Evolutionary conservation across 2,888 invertebrate genomes (phyloP), one percentile per base, ranked within the genome.

Genomic region (Pilophorus perplexus): DNA sequence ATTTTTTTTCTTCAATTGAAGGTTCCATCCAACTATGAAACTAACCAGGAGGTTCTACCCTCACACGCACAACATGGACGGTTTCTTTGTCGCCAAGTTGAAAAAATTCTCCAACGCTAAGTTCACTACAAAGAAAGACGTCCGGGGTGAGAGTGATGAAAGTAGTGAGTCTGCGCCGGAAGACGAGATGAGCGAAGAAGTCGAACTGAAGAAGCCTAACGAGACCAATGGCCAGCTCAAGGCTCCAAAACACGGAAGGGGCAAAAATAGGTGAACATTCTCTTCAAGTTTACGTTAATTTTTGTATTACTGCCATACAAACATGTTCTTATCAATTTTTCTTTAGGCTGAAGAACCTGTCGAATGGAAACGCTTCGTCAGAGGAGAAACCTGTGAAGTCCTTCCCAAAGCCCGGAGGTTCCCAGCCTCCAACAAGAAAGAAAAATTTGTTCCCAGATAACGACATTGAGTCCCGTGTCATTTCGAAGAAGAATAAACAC

Each of bases 31-130:
- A n/a, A 70, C 72, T 2, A 65, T 73, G 70, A 72, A 72, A 46
- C 37, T 70, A 14, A 66, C 69, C 10, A 85, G 87, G 75, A 82
- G 99, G 59, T 96, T 93, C 79, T 99, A 99, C 79, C 99, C 99
- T 0, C 99, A 99, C 76, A 88, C 90, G 2, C 95, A 99, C 77
- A 99, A 99, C 76, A 93, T 99, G 90, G 99, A 99, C 79, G 99
- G 99, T 2, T 99, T 99, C 78, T 99, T 89, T 80, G 96, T 99
- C 1, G 97, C 97, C 0, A 99, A 99, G 79, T 78, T 99, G 12
- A 94, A 95, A 79, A 99, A 99, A 76, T 89, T 96, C 76, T 93
- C 92, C 3, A 71, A 70, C 37, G 60, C 68, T 12, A 52, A 66
- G 33, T 44, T 12, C 4, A 54, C 57, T 16, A 27, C 23, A 10